Base-by-base conservation (phyloP, 2,888 invertebrate species). In the Tridacna crocea region DNA sequence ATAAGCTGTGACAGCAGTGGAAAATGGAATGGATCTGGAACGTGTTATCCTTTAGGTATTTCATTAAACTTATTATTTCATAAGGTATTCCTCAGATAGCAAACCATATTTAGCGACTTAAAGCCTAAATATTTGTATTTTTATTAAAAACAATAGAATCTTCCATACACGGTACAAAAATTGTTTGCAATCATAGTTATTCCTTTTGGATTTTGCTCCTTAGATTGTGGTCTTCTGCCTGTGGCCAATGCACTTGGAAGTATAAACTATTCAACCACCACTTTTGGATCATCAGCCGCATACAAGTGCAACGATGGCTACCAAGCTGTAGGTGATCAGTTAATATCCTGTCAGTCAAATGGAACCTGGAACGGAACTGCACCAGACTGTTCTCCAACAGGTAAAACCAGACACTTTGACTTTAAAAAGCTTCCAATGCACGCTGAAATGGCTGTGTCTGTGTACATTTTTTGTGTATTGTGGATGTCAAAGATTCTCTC, bases 341-440 rank as follows among this genome's bases (percentile, higher is more conserved):
- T 24, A 2, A 6, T 65, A 13, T 24, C 10, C 12, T 65, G 65
- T 26, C 65, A 36, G 65, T 22, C 65, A 15, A 15, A 26, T 12
- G 65, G 65, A 24, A 17, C 19, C 15, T 65, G 65, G 65, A 36
- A 65, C 27, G 65, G 60, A 60, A 60, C 22, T 60, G 60, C 60
- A n/a, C 60, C 60, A 60, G n/a, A 60, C n/a, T 60, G 60, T n/a
- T 24, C n/a, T 22, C 60, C 60, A 2, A 24, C n/a, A 60, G 60
- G n/a, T 60, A 19, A 24, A 65, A 27, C 2, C 36, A 36, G 36
- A 36, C 2, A 36, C 36, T 36, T 36, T 36, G 2, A 8, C 36
- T 8, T 36, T 4, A 36, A 36, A 36, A 36, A 2, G 36, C 36
- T 36, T 36, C 36, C 36, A 36, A 36, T 36, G 36, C 36, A 36